Conservation (phyloP, 2,888 invertebrate genomes). For the Eupithecia exiguata region DNA sequence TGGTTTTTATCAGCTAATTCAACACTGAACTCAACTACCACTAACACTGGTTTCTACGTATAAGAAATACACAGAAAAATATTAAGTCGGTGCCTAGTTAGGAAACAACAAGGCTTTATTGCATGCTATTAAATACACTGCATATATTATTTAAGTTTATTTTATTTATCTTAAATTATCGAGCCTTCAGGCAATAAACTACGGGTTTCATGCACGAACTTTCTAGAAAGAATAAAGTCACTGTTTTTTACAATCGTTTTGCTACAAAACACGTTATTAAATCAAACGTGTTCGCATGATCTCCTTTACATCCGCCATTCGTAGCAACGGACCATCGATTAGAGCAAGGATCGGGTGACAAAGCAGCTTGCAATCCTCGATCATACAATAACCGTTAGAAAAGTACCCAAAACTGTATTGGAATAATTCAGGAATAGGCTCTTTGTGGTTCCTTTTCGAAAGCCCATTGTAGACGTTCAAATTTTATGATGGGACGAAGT, state of each 20-base stretch:
- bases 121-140: too few relatives aligned
- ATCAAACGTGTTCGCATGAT: not conserved
- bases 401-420: not conserved
- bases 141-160: too few relatives aligned
- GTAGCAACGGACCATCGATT: not conserved
- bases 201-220: not conserved
- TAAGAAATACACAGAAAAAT: not conserved
- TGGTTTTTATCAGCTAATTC: not conserved
- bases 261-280: not conserved
- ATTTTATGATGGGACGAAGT: not conserved
- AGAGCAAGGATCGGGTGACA: not conserved
- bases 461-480: not conserved
- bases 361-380: not conserved
- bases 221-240: not conserved
- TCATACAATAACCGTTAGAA: not conserved
- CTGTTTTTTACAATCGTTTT: not conserved
- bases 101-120: too few relatives aligned
- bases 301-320: not conserved
- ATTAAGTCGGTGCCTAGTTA: not conserved
- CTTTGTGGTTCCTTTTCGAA: not conserved
- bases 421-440: not conserved
- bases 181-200: not conserved
- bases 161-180: too few relatives aligned
- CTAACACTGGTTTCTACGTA: not conserved
- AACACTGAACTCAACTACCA: not conserved